Base-by-base conservation (phyloP, 2,797 vertebrate genomes). In the Sebastes kiyomatsui region DNA sequence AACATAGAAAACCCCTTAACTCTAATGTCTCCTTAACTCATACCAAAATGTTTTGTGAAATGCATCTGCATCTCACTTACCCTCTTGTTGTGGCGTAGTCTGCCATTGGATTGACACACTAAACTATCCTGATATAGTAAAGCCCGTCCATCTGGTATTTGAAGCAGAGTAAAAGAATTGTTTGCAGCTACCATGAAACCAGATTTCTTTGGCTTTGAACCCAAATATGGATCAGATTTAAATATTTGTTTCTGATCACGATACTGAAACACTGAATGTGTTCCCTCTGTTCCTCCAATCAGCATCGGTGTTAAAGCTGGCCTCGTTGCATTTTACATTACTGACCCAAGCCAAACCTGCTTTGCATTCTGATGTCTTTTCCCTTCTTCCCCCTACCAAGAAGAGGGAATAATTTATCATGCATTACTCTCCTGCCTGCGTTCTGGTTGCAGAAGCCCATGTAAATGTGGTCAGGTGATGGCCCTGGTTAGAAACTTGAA, bases 381-480 rank as follows among this genome's bases (percentile, higher is more conserved):
- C 22, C 49, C 56, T 82, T 86, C 72, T 42, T 84, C 86, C 81
- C 80, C 82, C 77, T 66, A 33, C 71, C 9, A 30, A 77, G 80
- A 83, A 81, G 84, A 62, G 66, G 73, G 80, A 88, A 90, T 85
- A 80, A 87, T 86, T 90, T 84, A 83, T 83, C 89, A 90, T 93
- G 77, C 81, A 89, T 87, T 93, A 88, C 82, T 69, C 73, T 81
- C 35, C 79, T 69, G 73, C 59, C 61, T 66, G 69, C 78, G 65
- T 80, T 88, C 65, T 88, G 88, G 66, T 81, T 81, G 65, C 70
- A 82, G 75, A 85, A 83, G 78, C 70, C 76, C 76, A 87, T 89
- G 87, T 88, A 87, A 91, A 87, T 87, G 84, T 80, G 72, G 82
- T 94, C 90, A 92, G 91, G 88, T 93, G 92, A 92, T 87, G 82